Percentiles rank a stretch among this genome's conserved stretches.
Conservation (phyloP, 2,888 invertebrate species). For the Oeneis ivallda region DNA sequence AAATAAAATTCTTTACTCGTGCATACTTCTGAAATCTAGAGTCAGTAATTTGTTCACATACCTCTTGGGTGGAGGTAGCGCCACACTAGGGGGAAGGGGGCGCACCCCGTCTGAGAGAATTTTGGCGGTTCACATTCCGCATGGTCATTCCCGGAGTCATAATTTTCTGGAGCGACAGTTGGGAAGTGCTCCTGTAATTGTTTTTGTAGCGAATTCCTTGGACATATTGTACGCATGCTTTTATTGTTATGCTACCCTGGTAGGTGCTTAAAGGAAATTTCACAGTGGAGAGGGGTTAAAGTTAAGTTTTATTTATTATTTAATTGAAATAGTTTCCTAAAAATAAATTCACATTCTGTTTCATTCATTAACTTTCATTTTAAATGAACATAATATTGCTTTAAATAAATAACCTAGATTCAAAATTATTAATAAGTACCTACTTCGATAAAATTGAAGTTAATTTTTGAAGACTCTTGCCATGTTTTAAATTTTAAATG, state of each 20-base stretch:
- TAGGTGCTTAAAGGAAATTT: slow-evolving; percentile 23
- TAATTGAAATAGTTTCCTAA: not conserved
- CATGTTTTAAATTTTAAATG: too few species aligned
- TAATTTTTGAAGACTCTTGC: too few species aligned
- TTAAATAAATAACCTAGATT: too few species aligned
- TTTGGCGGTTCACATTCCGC: slow-evolving; percentile 70
- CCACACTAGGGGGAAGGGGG: slow-evolving; percentile 33
- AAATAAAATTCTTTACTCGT: slow-evolving; percentile 25
- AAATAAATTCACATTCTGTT: too few species aligned
- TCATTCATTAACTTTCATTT: too few species aligned
- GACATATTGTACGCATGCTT: slow-evolving; percentile 37
- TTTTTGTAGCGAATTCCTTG: slow-evolving; percentile 51
- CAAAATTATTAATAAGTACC: too few species aligned
- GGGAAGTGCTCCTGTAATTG: slow-evolving; percentile 58
- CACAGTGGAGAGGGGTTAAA: not conserved
- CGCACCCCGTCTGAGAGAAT: slow-evolving; percentile 51
- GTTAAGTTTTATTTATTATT: slow-evolving; percentile 12
- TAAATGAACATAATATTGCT: too few species aligned
- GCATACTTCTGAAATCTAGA: slow-evolving; percentile 33
- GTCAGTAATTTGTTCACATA: slow-evolving; percentile 52
- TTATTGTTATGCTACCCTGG: slow-evolving; percentile 32
- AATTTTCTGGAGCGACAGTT: slow-evolving; percentile 55
- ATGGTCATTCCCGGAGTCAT: slow-evolving; percentile 76
- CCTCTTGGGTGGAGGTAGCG: slow-evolving; percentile 46
- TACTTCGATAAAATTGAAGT: too few species aligned